These are phyloP conservation scores for Tetraodon nigroviridis DNA, from an alignment of 2,113 vertebrate species.

Conservation along the genomic window DNA sequence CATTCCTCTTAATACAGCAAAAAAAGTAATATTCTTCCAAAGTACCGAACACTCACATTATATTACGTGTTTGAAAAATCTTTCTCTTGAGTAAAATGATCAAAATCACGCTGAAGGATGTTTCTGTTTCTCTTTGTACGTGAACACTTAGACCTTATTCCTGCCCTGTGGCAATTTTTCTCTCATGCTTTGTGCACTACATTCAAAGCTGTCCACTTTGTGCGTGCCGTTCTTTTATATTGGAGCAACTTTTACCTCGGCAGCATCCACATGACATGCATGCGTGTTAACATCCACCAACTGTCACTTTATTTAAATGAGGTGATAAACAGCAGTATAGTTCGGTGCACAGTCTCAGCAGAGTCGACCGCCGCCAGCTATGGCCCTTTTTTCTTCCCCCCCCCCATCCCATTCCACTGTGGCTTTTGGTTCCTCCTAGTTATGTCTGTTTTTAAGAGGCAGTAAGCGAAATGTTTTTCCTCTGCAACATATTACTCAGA, in stretches of 20 bases:
- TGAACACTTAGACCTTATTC: no score
- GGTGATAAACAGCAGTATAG: slow-evolving; percentile 43
- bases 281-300: slow-evolving; percentile 13
- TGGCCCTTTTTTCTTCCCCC: slow-evolving; percentile 23
- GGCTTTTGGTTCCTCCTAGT: slow-evolving; percentile 44
- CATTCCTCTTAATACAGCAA: background rate
- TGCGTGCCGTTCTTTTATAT: no score
- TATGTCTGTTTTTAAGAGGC: slow-evolving; percentile 62
- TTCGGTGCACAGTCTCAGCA: slow-evolving; percentile 32
- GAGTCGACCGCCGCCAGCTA: slow-evolving; percentile 42
- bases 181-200: no score
- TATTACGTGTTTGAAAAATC: no score
- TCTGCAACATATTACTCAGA: slow-evolving; percentile 59
- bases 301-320: slow-evolving; percentile 36
- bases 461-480: slow-evolving; percentile 67
- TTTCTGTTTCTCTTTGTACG: no score
- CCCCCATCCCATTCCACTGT: slow-evolving; percentile 49
- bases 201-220: no score
- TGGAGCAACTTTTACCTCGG: no score
- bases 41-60: no score
- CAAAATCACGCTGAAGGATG: no score
- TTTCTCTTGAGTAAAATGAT: no score
- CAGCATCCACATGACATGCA: background rate
- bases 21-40: no score
- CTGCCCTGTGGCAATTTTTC: no score